phyloP scores from a whole-genome alignment of 2,888 invertebrate species.

The Mythimna impura region DNA sequence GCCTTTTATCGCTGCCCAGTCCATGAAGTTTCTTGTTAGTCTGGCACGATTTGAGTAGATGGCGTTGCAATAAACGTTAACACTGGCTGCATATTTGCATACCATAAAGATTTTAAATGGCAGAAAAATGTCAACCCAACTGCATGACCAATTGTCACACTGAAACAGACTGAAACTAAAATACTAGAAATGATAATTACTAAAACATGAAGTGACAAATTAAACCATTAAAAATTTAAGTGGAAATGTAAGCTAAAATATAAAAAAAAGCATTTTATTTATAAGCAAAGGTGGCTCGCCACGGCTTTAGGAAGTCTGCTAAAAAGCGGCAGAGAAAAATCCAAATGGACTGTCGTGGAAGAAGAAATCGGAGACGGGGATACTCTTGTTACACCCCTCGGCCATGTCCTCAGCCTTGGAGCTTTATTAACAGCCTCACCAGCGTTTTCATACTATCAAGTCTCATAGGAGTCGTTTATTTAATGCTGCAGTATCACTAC shows the following conservation, averaged over 20 bases:
- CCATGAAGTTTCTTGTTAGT: slow-evolving; percentile 13
- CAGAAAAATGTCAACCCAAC: background rate
- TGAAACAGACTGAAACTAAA: background rate
- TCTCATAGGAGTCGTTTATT: slow-evolving; percentile 75
- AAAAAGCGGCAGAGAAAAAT: slow-evolving; percentile 33
- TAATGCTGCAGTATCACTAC: slow-evolving; percentile 81
- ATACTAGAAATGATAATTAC: slow-evolving; percentile 7
- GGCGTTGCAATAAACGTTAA: slow-evolving; percentile 37
- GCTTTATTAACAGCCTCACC: slow-evolving; percentile 68
- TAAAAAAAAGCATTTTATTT: background rate
- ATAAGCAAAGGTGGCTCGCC: slow-evolving; percentile 41
- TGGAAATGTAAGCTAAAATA: slow-evolving; percentile 41
- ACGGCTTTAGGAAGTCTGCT: background rate
- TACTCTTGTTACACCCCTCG: slow-evolving; percentile 37
- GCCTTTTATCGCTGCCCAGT: background rate
- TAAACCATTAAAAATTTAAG: slow-evolving; percentile 23
- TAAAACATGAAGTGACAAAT: slow-evolving; percentile 13
- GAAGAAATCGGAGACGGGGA: slow-evolving; percentile 73
- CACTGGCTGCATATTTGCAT: slow-evolving; percentile 28
- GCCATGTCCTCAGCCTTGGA: slow-evolving; percentile 57
- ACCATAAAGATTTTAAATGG: background rate
- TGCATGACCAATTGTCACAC: background rate
- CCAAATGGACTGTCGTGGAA: slow-evolving; percentile 75
- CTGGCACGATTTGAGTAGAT: slow-evolving; percentile 27
- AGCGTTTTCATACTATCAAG: slow-evolving; percentile 75